Evolutionary conservation across 2,113 vertebrate genomes (phyloP).

Genomic region (Leptobrachium ailaonicum): DNA sequence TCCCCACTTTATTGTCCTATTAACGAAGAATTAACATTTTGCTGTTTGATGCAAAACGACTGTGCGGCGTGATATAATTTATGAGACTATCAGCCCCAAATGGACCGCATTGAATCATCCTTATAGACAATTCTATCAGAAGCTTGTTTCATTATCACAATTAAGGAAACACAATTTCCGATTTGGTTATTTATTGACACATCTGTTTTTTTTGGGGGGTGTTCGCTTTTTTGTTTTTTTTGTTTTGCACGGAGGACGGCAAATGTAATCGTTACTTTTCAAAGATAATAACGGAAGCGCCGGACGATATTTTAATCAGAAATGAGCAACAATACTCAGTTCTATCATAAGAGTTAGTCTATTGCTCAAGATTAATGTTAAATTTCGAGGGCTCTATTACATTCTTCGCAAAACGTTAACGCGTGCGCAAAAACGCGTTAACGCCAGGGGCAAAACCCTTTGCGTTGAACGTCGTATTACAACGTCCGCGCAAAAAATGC

Average conservation of each 20-base stretch:
- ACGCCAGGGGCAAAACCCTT: too few relatives aligned
- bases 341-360: too few relatives aligned
- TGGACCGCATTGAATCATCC: conserved; percentile 9
- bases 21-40: conserved; percentile 63
- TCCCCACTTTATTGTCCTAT: conserved; percentile 53
- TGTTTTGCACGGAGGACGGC: not conserved
- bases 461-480: too few relatives aligned
- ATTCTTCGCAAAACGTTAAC: too few relatives aligned
- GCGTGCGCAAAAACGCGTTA: too few relatives aligned
- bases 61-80: conserved; percentile 26
- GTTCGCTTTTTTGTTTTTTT: too few relatives aligned
- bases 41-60: conserved; percentile 50
- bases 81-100: conserved; percentile 17
- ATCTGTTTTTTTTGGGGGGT: conserved; percentile 13
- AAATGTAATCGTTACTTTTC: conserved; percentile 10
- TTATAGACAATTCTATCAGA: conserved; percentile 25
- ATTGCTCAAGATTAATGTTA: too few relatives aligned
- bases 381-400: too few relatives aligned
- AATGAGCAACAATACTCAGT: not conserved
- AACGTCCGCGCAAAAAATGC: too few relatives aligned
- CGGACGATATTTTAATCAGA: not conserved
- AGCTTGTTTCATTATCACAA: conserved; percentile 36
- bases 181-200: conserved; percentile 31
- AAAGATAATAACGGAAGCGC: not conserved
- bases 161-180: conserved; percentile 23